Percentiles rank a stretch among this genome's conserved stretches.
phyloP scores from a whole-genome alignment of 2,888 invertebrate species.

The Oscheius sp. region DNA sequence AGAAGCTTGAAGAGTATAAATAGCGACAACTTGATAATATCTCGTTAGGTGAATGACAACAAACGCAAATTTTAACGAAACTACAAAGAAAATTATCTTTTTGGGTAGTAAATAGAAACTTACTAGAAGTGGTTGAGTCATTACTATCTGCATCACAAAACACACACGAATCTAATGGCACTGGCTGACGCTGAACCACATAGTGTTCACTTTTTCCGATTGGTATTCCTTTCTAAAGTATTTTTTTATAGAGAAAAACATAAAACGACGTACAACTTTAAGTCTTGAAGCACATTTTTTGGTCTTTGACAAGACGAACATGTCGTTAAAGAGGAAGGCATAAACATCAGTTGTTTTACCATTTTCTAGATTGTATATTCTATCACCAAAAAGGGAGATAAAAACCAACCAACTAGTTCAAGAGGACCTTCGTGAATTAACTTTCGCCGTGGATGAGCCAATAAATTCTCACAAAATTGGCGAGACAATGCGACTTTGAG shows the following conservation, averaged over 20 bases:
- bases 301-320: constrained; percentile 76
- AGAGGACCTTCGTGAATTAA: constrained; percentile 74
- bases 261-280: too few relatives aligned
- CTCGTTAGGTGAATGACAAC: constrained; percentile 74
- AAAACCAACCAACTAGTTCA: constrained; percentile 70
- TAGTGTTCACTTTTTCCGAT: constrained; percentile 68
- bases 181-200: constrained; percentile 73
- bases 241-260: too few relatives aligned
- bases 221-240: constrained; percentile 53
- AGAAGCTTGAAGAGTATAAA: constrained; percentile 73
- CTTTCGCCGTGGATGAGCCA: constrained; percentile 74
- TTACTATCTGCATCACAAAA: constrained; percentile 73
- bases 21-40: constrained; percentile 74
- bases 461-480: constrained; percentile 77
- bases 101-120: constrained; percentile 19
- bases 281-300: constrained; percentile 59
- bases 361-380: constrained; percentile 75
- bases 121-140: constrained; percentile 58
- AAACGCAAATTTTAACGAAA: constrained; percentile 71
- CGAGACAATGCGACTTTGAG: constrained; percentile 75
- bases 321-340: constrained; percentile 77
- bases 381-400: neutral
- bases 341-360: constrained; percentile 76
- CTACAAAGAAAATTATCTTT: too few relatives aligned
- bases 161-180: constrained; percentile 73